Conservation (phyloP, 1,140 invertebrate genomes). For the Bombus affinis region DNA sequence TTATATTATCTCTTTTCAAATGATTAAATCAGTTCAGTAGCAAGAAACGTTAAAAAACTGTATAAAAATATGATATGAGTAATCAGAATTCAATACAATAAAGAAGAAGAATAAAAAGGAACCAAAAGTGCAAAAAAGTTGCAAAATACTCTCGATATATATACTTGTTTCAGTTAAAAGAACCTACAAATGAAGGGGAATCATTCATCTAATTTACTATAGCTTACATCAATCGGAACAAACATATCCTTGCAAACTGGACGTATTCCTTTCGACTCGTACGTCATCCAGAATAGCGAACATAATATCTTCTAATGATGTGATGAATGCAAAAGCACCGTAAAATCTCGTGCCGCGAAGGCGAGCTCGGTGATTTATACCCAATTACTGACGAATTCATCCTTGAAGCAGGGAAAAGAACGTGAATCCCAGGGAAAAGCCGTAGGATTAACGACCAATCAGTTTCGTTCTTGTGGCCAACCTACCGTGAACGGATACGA, state of each 20-base stretch:
- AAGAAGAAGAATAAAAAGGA: no score
- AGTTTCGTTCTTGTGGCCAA: constrained; percentile 54
- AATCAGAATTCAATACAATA: no score
- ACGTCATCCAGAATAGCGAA: constrained; percentile 32
- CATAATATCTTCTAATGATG: constrained; percentile 70
- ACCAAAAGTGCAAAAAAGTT: no score
- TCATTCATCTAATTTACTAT: no score
- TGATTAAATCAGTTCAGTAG: no score
- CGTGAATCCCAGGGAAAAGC: constrained; percentile 64
- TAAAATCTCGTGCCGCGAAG: constrained; percentile 31
- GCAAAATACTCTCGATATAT: no score
- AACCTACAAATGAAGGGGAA: no score
- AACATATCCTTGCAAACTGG: background rate
- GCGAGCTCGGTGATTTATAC: constrained; percentile 67
- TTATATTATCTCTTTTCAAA: no score
- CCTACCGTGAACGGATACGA: constrained; percentile 9
- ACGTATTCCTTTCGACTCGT: constrained; percentile 31
- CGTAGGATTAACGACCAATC: constrained; percentile 68
- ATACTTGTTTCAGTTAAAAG: no score
- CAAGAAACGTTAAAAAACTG: no score
- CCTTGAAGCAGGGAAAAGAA: constrained; percentile 34
- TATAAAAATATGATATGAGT: no score
- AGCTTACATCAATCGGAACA: no score
- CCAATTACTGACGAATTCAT: constrained; percentile 72
- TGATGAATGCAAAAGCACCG: constrained; percentile 58